Conservation (phyloP, 2,888 invertebrate species). For the Agrochola litura region DNA sequence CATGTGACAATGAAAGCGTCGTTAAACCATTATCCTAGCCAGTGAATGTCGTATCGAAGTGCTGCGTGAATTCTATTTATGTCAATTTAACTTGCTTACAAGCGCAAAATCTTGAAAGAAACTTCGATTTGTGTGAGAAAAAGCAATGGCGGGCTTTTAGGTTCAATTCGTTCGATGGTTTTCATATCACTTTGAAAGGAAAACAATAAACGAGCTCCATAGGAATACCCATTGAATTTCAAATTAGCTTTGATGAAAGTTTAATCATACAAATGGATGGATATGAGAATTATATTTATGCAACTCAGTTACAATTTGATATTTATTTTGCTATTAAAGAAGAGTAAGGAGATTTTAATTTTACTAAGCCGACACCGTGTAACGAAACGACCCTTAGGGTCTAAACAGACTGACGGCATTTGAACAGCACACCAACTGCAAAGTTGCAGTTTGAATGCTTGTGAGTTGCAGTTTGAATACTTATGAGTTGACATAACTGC, state of each 20-base stretch:
- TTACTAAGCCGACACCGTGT: background rate
- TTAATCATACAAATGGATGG: conserved; percentile 12
- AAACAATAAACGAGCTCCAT: background rate
- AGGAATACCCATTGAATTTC: conserved; percentile 17
- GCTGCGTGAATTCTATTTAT: conserved; percentile 46
- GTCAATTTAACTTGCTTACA: conserved; percentile 16
- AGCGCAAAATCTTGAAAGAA: conserved; percentile 1
- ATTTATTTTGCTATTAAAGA: background rate
- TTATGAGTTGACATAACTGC: too few species aligned
- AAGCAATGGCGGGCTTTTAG: background rate
- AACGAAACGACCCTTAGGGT: too few species aligned
- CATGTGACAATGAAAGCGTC: conserved; percentile 55
- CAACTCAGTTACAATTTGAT: conserved; percentile 3
- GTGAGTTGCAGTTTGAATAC: too few species aligned
- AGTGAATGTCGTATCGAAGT: conserved; percentile 47
- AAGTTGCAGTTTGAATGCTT: too few species aligned
- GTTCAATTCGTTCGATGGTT: background rate
- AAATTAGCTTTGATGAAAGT: conserved; percentile 23
- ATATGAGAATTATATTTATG: background rate
- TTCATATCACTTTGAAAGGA: conserved; percentile 6
- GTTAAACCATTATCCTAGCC: conserved; percentile 53
- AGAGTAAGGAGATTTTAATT: background rate
- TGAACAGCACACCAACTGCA: too few species aligned
- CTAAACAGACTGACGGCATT: too few species aligned
- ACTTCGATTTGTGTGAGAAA: conserved; percentile 4